phyloP scores from a whole-genome alignment of 2,797 vertebrate genomes.

The Rhabdophis nuchalis region DNA sequence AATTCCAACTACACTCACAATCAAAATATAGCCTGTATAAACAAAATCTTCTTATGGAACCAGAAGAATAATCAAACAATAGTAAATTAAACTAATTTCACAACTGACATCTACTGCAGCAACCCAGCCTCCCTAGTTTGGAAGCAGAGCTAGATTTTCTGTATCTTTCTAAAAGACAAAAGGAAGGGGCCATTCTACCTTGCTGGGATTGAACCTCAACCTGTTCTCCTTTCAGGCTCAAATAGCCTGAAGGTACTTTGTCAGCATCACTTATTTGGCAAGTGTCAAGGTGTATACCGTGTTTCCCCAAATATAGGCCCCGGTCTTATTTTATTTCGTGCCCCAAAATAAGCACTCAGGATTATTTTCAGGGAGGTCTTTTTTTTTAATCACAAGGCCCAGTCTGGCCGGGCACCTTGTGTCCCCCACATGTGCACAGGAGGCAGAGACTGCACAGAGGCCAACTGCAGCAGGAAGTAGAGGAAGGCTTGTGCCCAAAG shows the following conservation, averaged over 20 bases:
- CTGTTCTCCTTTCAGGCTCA: background rate
- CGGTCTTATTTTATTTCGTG: too few relatives aligned
- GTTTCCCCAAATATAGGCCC: too few relatives aligned
- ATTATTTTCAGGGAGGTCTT: too few relatives aligned
- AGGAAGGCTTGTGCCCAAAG: too few relatives aligned
- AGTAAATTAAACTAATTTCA: background rate
- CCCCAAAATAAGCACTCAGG: too few relatives aligned
- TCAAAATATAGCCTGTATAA: background rate
- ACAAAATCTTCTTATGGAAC: background rate
- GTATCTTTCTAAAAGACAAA: background rate
- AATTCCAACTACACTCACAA: background rate
- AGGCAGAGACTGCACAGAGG: too few relatives aligned
- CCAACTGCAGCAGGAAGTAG: too few relatives aligned
- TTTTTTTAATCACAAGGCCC: too few relatives aligned
- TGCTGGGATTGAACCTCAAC: background rate
- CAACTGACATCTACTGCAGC: background rate
- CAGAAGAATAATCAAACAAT: background rate
- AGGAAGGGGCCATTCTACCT: background rate
- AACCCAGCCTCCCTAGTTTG: background rate
- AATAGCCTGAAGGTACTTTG: background rate
- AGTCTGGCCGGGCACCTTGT: fast-evolving
- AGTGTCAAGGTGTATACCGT: background rate
- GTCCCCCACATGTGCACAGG: too few relatives aligned
- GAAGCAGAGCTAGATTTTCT: background rate
- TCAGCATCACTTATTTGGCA: background rate